Conservation (phyloP, 2,888 invertebrate genomes). For the Epistrophe grossulariae region DNA sequence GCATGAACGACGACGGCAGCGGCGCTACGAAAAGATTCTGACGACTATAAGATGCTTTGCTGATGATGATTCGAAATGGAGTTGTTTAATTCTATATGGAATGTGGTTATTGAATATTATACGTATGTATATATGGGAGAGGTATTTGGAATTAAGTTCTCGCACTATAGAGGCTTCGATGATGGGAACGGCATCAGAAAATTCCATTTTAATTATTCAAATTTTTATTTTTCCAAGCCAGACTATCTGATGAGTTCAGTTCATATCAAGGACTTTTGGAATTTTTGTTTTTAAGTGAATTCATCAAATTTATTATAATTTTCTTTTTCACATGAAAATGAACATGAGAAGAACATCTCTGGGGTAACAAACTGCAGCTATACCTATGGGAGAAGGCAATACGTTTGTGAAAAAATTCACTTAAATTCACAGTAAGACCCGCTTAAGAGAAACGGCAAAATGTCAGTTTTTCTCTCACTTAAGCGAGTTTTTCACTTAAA, state of each 20-base stretch:
- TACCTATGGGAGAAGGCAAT: no score
- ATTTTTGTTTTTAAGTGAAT: conserved; percentile 8
- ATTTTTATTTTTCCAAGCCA: conserved; percentile 6
- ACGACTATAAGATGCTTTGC: neutral
- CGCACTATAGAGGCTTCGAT: conserved; percentile 2
- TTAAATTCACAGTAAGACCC: no score
- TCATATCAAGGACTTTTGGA: conserved; percentile 18
- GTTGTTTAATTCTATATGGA: conserved; percentile 42
- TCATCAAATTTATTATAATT: neutral
- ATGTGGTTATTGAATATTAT: conserved; percentile 44
- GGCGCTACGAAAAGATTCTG: conserved; percentile 13
- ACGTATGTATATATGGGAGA: conserved; percentile 21
- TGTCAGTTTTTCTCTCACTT: no score
- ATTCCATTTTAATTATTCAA: conserved; percentile 38
- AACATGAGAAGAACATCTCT: neutral
- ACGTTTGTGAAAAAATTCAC: no score
- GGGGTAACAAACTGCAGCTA: neutral
- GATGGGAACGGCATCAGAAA: conserved; percentile 29
- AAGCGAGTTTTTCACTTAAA: no score
- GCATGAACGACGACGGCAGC: conserved; percentile 19
- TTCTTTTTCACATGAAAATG: neutral
- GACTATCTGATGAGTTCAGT: neutral
- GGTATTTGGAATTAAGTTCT: conserved; percentile 27
- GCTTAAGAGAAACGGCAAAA: no score
- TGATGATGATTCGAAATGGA: conserved; percentile 25